These are phyloP conservation scores for Parnassius apollo DNA, from an alignment of 2,888 invertebrate species.

Conservation along the genomic window DNA sequence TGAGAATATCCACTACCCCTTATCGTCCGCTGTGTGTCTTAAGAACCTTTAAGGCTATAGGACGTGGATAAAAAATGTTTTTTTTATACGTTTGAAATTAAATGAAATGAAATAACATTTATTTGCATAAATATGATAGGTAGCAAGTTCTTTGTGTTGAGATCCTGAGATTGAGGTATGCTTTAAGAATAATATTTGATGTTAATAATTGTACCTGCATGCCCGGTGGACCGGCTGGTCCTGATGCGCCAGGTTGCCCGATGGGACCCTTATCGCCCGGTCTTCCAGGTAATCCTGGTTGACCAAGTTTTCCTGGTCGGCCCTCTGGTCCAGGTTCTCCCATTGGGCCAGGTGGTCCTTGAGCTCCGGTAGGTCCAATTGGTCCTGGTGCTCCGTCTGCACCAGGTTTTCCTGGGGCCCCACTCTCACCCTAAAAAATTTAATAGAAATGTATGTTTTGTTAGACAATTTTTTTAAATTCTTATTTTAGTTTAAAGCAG, in stretches of 20 bases:
- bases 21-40: too few species aligned
- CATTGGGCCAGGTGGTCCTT: constrained; percentile 84
- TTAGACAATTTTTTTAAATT: background rate
- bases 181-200: background rate
- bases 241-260: constrained; percentile 83
- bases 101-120: too few species aligned
- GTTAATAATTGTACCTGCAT: constrained; percentile 74
- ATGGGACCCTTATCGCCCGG: constrained; percentile 89
- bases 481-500: too few species aligned
- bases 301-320: constrained; percentile 85
- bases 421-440: constrained; percentile 84
- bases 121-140: too few species aligned
- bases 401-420: constrained; percentile 86
- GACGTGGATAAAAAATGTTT: too few species aligned
- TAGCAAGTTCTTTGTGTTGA: too few species aligned
- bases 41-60: too few species aligned
- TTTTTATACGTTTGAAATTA: too few species aligned
- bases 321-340: constrained; percentile 83
- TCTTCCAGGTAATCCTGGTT: constrained; percentile 86
- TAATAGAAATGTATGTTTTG: too few species aligned
- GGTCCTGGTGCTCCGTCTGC: constrained; percentile 87
- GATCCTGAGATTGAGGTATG: too few species aligned
- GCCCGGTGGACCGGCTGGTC: constrained; percentile 85
- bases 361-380: constrained; percentile 83
- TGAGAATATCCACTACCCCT: too few species aligned